Base-by-base conservation (phyloP, 2,888 invertebrate genomes). In the Steromphala cineraria region DNA sequence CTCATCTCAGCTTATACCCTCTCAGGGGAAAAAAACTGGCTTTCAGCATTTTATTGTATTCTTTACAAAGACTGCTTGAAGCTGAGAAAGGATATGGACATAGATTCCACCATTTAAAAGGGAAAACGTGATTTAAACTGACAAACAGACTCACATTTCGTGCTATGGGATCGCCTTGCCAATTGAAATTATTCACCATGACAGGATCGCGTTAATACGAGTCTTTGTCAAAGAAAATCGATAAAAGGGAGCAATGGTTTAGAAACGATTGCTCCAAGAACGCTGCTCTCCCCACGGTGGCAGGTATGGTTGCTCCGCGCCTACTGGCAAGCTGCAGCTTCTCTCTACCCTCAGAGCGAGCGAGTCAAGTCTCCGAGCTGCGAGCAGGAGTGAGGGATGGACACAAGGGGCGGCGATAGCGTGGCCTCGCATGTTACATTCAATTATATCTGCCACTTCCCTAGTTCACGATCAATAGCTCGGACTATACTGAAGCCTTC, bases 161-260 rank as follows among this genome's bases (percentile, higher is more conserved):
- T 71, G 71, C 71, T 31, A 71, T 31, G 71, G 71, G 71, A 71
- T 71, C 71, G 71, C 71, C 71, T 71, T 71, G 40, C 71, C 71
- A 31, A 71, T 71, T 71, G 71, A 71, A 71, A 71, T 71, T 71
- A 71, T 71, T 71, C 71, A 71, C 71, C 71, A 71, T 71, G 71
- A 71, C 71, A 71, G 71, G 71, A 19, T 36, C 19, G 71, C 71
- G 71, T 71, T 36, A 71, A 71, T 71, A 19, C 71, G 31, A 71
- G 71, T 36, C 71, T 71, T 71, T 71, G 71, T 71, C 71, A 71
- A 71, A 36, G 36, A 71, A 71, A 71, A 71, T 71, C 71, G 71
- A 71, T 71, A 71, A 31, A 36, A 36, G 36, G 31, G 71, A 40
- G 36, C 71, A 36, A 71, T 17, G 36, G 71, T 36, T 71, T 71